These are phyloP conservation scores for Orientallactaga bullata DNA, from an alignment of 2,113 vertebrate genomes.

Conservation along the genomic window DNA sequence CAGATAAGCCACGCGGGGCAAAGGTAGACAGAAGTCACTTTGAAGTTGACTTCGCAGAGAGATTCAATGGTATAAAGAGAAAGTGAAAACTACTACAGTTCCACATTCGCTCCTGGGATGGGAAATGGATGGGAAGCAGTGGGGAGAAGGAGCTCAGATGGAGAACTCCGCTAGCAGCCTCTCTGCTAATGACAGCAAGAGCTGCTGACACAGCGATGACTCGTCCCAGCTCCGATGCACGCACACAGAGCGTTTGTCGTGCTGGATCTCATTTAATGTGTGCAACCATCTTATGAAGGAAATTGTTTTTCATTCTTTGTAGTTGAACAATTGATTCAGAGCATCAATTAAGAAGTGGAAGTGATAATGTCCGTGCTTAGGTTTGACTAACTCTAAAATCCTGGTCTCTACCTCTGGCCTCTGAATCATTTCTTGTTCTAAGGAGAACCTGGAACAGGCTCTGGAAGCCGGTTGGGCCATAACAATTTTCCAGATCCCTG, in stretches of 20 bases:
- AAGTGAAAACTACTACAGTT: not conserved
- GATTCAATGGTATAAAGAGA: not conserved
- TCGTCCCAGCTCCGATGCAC: not conserved
- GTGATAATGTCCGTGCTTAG: not conserved
- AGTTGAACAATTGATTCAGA: constrained; percentile 34
- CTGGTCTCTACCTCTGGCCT: not conserved
- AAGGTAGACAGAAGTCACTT: not conserved
- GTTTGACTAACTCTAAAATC: constrained; percentile 31
- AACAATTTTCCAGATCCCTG: not conserved
- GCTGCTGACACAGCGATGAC: not conserved
- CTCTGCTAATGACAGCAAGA: not conserved
- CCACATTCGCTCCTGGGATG: not conserved
- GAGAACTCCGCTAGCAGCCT: not conserved
- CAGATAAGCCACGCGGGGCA: not conserved
- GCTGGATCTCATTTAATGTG: not conserved
- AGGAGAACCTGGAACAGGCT: constrained; percentile 11
- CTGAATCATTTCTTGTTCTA: constrained; percentile 31
- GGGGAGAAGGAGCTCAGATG: not conserved
- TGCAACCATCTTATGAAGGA: not conserved
- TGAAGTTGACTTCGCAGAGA: not conserved
- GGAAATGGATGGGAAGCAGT: not conserved
- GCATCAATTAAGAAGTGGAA: not conserved
- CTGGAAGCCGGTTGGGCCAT: too few species aligned
- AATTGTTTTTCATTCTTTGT: not conserved
- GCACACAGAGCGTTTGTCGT: not conserved